Base-by-base conservation (phyloP, 1,140 invertebrate species). In the Monochamus saltuarius region DNA sequence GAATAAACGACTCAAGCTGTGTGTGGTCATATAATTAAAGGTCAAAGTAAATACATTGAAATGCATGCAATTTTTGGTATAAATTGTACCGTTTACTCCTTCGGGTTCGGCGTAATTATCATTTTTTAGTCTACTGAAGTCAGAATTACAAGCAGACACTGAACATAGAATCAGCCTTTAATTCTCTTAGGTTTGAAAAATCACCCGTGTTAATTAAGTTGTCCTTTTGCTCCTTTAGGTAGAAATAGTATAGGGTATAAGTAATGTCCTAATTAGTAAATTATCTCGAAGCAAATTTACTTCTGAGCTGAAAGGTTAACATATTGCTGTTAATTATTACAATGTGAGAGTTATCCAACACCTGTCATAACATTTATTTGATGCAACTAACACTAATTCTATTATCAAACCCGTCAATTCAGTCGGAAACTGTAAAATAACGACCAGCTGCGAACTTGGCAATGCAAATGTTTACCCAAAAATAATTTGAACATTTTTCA, bases 391-490 rank as follows among this genome's bases (percentile, higher is more conserved):
- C 7, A n/a, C 39, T n/a, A 16, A 7, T 13, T 42, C 16, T 13
- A 42, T 42, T 17, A 42, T n/a, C n/a, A 42, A 16, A 13, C 2
- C 19, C 46, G 11, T 49, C 11, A 49, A 49, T 13, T 29, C 22
- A 29, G 22, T 29, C 22, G 22, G 6, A 29, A 37, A 55, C 1
- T 14, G 40, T 55, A 42, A 55, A 55, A 55, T 55, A 55, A 45
- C 9, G 34, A 14, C 6, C 52, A 55, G 36, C 52, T 55, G 52
- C 52, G 19, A 55, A 55, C 13, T 8, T 6, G 1, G 4, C 8
- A 55, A 55, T 42, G 40, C 29, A 55, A 43, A 55, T 43, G 52
- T 55, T 51, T 51, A 16, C 49, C 17, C 29, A 38, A 51, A 51
- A 17, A 37, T 51, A 51, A 34, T 51, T 51, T 9, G 29, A 11